Evolutionary conservation across 2,113 vertebrate species (phyloP), one percentile per base, ranked within the genome.

Genomic region (Meriones unguiculatus): DNA sequence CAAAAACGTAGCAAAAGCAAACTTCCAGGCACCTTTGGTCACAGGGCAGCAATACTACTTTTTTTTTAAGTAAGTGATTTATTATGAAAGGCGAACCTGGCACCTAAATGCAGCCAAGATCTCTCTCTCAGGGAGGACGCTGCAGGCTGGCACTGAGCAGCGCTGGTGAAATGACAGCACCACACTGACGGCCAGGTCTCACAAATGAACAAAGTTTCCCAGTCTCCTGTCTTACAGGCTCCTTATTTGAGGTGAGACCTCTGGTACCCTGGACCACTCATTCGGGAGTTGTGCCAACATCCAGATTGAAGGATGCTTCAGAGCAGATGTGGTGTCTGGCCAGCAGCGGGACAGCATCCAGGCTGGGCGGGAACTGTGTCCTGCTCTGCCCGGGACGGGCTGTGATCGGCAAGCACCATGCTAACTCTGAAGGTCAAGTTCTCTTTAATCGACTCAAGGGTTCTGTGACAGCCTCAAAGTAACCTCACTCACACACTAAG

Each of bases 231-330:
- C 35, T 94, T 76, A 77, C 69, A 22, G 84, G 91, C 69, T 41
- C 41, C 91, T 91, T 81, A 94, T 92, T 72, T 94, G 75, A 96
- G 93, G 95, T 69, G 65, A 90, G 73, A 59, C 54, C 80, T 69
- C 64, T 69, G 87, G 95, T 91, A 94, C 52, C 67, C 91, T 65
- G 80, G 62, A 57, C 75, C 35, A 84, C n/a, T 91, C 17, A 3
- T 64, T 86, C 87, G 73, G 94, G 91, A 94, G 30, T 84, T 70
- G 62, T 95, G 93, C 67, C 97, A 87, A 73, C 57, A 75, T 57
- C 38, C 70, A 93, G 92, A 90, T 50, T 87, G 92, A 96, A 93
- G 75, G 78, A 88, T 2, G 6, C 84, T 93, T 97, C 78, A 96
- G 87, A 91, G 87, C 3, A 89, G 84, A 67, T 35, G 89, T 85